phyloP scores from a whole-genome alignment of 2,888 invertebrate genomes.

The Drosophila phalerata region DNA sequence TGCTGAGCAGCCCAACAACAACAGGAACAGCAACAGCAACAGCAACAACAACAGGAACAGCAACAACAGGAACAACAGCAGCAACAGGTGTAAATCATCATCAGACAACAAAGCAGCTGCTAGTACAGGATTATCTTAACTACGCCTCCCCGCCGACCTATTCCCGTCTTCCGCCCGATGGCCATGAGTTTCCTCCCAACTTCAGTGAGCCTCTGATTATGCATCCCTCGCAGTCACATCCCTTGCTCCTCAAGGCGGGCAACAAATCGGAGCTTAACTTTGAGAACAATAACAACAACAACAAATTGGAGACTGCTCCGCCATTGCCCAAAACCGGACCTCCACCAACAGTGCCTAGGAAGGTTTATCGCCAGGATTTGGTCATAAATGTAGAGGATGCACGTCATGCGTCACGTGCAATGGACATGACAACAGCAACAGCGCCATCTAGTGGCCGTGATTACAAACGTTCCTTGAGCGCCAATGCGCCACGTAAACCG shows the following conservation, averaged over 20 bases:
- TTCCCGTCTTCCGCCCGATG: conserved; percentile 85
- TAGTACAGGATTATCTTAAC: conserved; percentile 84
- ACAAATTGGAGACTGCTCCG: conserved; percentile 71
- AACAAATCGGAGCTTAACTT: conserved; percentile 50
- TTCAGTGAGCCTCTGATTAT: conserved; percentile 85
- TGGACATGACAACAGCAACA: conserved; percentile 13
- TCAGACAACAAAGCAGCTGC: conserved; percentile 78
- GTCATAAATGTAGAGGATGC: conserved; percentile 84
- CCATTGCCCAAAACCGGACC: conserved; percentile 85
- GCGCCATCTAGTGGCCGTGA: conserved; percentile 59
- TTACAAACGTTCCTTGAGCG: conserved; percentile 83
- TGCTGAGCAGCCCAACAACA: conserved; percentile 76
- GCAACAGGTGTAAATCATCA: conserved; percentile 38
- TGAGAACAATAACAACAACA: conserved; percentile 53
- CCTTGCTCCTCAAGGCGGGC: conserved; percentile 54
- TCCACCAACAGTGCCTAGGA: conserved; percentile 84
- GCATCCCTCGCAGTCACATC: conserved; percentile 71
- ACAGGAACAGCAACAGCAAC: conserved; percentile 37
- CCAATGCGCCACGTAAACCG: conserved; percentile 79
- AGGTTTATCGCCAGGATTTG: conserved; percentile 85
- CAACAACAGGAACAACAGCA: conserved; percentile 65
- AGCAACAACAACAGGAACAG: conserved; percentile 58
- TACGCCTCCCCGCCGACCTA: conserved; percentile 84
- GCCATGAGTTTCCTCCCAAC: conserved; percentile 86
- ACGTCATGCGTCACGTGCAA: conserved; percentile 51